Evolutionary conservation across 1,140 invertebrate species (phyloP), one percentile per base, ranked within the genome.

Genomic region (Aleiodes sp.): DNA sequence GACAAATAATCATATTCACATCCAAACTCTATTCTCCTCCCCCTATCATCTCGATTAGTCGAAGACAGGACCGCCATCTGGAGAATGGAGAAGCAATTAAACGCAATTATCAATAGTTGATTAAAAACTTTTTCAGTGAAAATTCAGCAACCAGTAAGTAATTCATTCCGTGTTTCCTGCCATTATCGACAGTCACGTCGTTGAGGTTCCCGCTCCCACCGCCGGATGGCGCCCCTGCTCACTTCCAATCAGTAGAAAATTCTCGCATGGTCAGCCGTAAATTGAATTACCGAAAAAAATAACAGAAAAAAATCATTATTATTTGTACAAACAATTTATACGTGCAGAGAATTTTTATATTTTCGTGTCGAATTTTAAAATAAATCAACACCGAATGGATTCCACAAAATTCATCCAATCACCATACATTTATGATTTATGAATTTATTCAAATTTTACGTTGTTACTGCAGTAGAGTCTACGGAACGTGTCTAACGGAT

Each of bases 241-340:
- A 46, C 16, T 2, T 19, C n/a, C n/a, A n/a, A 24, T 9, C 16
- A 52, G 19, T 41, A 46, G 41, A 66, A 56, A 65, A 24, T 31
- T 33, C 24, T 41, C 31, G 46, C 29, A 10, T 35, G n/a, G 43
- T 56, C 14, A 56, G 16, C 66, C 56, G 62, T 56, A 71, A 73
- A 75, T 73, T 62, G 65, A 66, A 64, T 73, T 73, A 73, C 71
- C 68, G n/a, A n/a, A n/a, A n/a, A n/a, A n/a, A n/a, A n/a, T n/a
- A n/a, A n/a, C n/a, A n/a, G n/a, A n/a, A n/a, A n/a, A 70, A 65
- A 71, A 73, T 71, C 68, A 70, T 73, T 71, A 70, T 70, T 62
- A 69, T 37, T 31, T 65, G 62, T 59, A 63, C 29, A 66, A 66
- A 65, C 71, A 71, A 75, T 75, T 75, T 71, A 73, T 62, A 69